These are phyloP conservation scores for Callaeas wilsoni DNA, from an alignment of 2,113 vertebrate genomes.

Conservation along the genomic window DNA sequence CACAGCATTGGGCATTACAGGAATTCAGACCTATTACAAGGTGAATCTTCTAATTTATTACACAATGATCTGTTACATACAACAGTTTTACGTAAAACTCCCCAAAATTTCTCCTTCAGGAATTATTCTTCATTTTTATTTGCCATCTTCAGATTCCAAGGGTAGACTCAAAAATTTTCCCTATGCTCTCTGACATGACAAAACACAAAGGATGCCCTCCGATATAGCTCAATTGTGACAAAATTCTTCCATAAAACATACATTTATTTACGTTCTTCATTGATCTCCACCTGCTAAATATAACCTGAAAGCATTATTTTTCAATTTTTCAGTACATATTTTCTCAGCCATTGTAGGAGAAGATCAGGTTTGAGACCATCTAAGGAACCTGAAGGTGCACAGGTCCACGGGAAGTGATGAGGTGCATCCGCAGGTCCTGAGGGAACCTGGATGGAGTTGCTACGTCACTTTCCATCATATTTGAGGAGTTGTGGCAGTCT, in stretches of 20 bases:
- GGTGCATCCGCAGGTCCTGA: neutral
- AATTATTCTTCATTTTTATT: neutral
- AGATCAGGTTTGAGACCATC: neutral
- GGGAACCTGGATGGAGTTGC: neutral
- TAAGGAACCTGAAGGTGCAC: neutral
- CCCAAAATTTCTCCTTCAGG: neutral
- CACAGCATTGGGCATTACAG: fast-evolving
- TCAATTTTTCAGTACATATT: neutral
- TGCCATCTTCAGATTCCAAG: neutral
- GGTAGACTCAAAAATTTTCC: neutral
- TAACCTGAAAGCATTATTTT: neutral
- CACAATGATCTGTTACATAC: neutral
- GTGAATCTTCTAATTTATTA: neutral
- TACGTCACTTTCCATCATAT: neutral
- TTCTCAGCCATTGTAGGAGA: neutral
- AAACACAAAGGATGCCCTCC: neutral
- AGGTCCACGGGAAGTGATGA: neutral
- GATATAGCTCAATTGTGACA: neutral
- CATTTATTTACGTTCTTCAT: neutral
- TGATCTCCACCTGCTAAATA: neutral
- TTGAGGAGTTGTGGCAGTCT: neutral
- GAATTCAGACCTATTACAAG: neutral
- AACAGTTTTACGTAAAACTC: neutral
- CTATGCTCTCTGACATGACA: neutral
- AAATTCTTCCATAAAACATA: neutral